phyloP scores from a whole-genome alignment of 2,888 invertebrate species.

The Neria commutata region DNA sequence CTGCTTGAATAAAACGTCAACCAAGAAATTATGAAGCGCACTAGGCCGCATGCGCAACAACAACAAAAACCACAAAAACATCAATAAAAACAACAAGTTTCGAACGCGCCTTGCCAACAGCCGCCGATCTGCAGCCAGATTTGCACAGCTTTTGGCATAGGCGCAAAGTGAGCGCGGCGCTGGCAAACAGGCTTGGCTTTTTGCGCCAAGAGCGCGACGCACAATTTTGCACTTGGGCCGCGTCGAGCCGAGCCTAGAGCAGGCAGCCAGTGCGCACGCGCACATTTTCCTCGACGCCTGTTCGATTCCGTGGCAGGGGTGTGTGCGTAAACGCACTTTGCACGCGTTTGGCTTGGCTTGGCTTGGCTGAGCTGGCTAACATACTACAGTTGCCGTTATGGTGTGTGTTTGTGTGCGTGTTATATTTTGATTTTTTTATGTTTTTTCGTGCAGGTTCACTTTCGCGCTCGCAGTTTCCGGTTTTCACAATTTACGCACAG shows the following conservation, averaged over 20 bases:
- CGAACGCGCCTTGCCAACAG: not conserved
- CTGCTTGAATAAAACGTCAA: too few species aligned
- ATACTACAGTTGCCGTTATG: constrained; percentile 36
- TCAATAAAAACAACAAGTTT: not conserved
- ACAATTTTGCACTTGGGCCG: constrained; percentile 11
- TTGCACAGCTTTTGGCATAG: too few species aligned
- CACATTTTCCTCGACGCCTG: constrained; percentile 51
- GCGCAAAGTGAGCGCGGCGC: too few species aligned
- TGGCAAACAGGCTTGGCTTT: constrained; percentile 17
- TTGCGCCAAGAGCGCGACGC: constrained; percentile 7
- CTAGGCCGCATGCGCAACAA: not conserved
- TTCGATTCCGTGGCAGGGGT: constrained; percentile 49
- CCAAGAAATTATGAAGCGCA: not conserved
- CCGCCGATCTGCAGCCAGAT: too few species aligned
- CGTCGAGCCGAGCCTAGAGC: constrained; percentile 10
- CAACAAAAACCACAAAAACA: too few species aligned
- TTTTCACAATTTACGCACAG: constrained; percentile 95
- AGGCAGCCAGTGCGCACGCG: constrained; percentile 9
- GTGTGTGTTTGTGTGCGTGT: constrained; percentile 12
- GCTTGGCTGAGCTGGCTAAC: too few species aligned
- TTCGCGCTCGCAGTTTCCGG: constrained; percentile 92
- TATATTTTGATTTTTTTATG: constrained; percentile 15
- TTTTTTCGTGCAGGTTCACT: constrained; percentile 73
- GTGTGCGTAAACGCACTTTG: constrained; percentile 42
- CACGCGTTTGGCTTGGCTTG: constrained; percentile 36